These are phyloP conservation scores for Tenualosa thibaudeaui DNA, from an alignment of 2,797 vertebrate genomes.

Conservation along the genomic window DNA sequence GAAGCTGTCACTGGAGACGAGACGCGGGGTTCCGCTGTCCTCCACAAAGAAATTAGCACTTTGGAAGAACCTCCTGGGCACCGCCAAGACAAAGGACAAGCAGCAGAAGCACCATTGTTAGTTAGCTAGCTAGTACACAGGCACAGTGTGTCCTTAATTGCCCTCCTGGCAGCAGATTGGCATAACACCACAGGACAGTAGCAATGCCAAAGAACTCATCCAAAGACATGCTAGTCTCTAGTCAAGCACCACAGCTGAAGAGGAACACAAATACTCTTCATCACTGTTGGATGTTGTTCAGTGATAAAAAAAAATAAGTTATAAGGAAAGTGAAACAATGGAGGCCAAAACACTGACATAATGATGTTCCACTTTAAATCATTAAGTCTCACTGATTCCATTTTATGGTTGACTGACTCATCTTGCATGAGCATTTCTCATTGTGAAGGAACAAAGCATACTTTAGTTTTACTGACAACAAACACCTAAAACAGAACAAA, in stretches of 20 bases:
- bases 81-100: constrained; percentile 55
- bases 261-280: neutral
- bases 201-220: neutral
- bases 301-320: neutral
- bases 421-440: neutral
- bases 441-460: neutral
- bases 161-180: neutral
- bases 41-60: constrained; percentile 98
- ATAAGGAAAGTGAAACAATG: neutral
- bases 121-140: neutral
- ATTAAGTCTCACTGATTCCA: neutral
- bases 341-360: neutral
- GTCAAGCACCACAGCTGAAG: neutral
- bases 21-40: constrained; percentile 94
- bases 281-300: neutral
- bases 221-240: neutral
- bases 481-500: neutral
- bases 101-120: constrained; percentile 1
- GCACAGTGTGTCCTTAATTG: neutral
- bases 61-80: constrained; percentile 95
- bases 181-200: neutral
- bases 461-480: neutral
- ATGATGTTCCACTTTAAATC: neutral
- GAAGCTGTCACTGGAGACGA: constrained; percentile 95
- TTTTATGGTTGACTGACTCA: neutral